Base-by-base conservation (phyloP, 1,140 invertebrate genomes). In the Druon quercuslanigerum region DNA sequence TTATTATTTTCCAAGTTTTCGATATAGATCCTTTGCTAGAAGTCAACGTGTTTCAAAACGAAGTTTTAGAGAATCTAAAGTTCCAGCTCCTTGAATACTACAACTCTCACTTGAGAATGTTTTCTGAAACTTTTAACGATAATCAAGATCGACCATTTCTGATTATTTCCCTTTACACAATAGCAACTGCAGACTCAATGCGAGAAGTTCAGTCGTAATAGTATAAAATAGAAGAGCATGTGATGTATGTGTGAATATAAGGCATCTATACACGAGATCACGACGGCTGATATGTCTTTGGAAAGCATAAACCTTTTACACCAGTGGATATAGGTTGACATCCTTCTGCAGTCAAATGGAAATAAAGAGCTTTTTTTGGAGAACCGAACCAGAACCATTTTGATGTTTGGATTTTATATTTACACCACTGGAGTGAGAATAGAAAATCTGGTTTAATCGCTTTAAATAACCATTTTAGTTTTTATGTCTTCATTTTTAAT, bases 131-230 rank as follows among this genome's bases (percentile, higher is more conserved):
- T 40, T 40, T 66, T 14, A 3, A n/a, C 13, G 33, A n/a, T 46
- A 66, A 66, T 66, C 33, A 66, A 46, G 33, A 40, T 66, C 40
- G 16, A 66, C 40, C 33, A 66, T 66, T 66, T 66, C 60, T 66
- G 25, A 16, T 33, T 25, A n/a, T 66, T n/a, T 33, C 40, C n/a
- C 8, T 66, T 66, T 13, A 66, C 40, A 66, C 25, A 33, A 8
- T 40, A 5, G 2, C 33, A 40, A 66, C 5, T 2, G n/a, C 6
- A 46, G 33, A 66, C 33, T 40, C n/a, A 12, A 66, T 40, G 12
- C 6, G 33, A 66, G 20, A 16, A 66, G 40, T 14, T 16, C 4
- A 40, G 16, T n/a, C n/a, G 33, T 40, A 40, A 66, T 7, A 66
- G 33, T 66, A 16, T 7, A 3, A 33, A 33, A 33, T 40, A 66